These are phyloP conservation scores for Ypsolopha scabrella DNA, from an alignment of 2,888 invertebrate genomes.

Conservation along the genomic window DNA sequence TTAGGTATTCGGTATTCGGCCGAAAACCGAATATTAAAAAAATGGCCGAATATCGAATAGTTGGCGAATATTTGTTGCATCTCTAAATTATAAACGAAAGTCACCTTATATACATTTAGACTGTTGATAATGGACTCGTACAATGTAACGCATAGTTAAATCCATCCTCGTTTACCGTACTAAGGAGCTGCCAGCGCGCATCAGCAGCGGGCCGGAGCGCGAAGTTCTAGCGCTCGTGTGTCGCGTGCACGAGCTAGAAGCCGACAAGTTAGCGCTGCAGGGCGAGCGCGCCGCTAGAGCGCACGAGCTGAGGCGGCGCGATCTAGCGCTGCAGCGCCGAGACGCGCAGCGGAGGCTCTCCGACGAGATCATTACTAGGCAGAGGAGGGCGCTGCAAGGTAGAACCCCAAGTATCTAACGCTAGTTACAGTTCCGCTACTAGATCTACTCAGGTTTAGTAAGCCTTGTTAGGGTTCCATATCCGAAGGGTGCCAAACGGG, in stretches of 20 bases:
- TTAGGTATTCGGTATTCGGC: too few relatives aligned
- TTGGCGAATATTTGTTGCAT: too few relatives aligned
- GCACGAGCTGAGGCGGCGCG: conserved; percentile 87
- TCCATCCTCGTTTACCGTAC: neutral
- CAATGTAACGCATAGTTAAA: too few relatives aligned
- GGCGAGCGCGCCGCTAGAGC: conserved; percentile 87
- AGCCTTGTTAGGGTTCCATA: neutral
- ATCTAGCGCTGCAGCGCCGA: conserved; percentile 84
- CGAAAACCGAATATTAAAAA: too few relatives aligned
- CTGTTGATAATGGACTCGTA: too few relatives aligned
- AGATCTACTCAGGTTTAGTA: neutral
- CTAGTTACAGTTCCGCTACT: neutral
- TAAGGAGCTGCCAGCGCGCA: conserved; percentile 85
- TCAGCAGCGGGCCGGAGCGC: conserved; percentile 90
- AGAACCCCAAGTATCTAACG: conserved; percentile 10
- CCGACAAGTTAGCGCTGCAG: conserved; percentile 93
- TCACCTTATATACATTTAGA: too few relatives aligned
- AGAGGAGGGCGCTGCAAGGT: conserved; percentile 88
- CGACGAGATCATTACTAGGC: conserved; percentile 92
- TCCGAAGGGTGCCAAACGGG: neutral
- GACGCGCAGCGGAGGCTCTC: conserved; percentile 88
- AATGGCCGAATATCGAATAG: too few relatives aligned
- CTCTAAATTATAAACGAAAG: too few relatives aligned
- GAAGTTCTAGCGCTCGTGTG: conserved; percentile 90
- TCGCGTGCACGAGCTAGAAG: conserved; percentile 93